Base-by-base conservation (phyloP, 1,140 invertebrate genomes). In the Drosophila kikkawai region DNA sequence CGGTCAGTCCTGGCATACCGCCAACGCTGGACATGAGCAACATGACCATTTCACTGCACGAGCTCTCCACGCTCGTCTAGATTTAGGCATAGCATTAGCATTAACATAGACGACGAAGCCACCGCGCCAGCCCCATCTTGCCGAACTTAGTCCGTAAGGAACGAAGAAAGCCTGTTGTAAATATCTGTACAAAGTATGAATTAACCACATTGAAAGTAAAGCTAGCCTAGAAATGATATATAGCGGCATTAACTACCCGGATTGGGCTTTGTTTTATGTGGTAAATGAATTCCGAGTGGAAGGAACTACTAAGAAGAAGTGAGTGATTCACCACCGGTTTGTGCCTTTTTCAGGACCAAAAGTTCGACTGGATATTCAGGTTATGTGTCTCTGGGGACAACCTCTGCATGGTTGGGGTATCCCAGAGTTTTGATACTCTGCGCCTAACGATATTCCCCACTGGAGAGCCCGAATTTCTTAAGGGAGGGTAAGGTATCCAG, bases 21-120 rank as follows among this genome's bases (percentile, higher is more conserved):
- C 94, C 95, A 0, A 95, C 94, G 22, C 90, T 96, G 29, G 95
- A 96, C 73, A 93, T 96, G 61, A 96, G 95, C 78, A 95, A 95
- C 80, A 95, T 95, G 7, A 94, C 95, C 32, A 95, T 95, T 7
- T 95, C 95, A 22, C 94, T 95, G 19, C 95, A 96, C 68, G 95
- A 96, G 91, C 93, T 96, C 29, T 96, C 95, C 4, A 96, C 95
- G 12, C 93, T 96, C 61, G 95, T 95, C 37, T 95, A 78, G 45
- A 57, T n/a, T 22, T 39, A 32, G 34, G 37, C 26, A n/a, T 7
- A 41, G 26, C 8, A 11, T 36, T 58, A 79, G 67, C 12, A 48
- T 12, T 11, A 63, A 3, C 15, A 41, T 45, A 59, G 44, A 86
- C 69, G 75, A 82, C 66, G 69, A 63, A 79, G 67, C 82, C 82